Evolutionary conservation across 35 echinoderm and acorn worm genomes (phyloP).

Genomic region (Anneissia japonica): DNA sequence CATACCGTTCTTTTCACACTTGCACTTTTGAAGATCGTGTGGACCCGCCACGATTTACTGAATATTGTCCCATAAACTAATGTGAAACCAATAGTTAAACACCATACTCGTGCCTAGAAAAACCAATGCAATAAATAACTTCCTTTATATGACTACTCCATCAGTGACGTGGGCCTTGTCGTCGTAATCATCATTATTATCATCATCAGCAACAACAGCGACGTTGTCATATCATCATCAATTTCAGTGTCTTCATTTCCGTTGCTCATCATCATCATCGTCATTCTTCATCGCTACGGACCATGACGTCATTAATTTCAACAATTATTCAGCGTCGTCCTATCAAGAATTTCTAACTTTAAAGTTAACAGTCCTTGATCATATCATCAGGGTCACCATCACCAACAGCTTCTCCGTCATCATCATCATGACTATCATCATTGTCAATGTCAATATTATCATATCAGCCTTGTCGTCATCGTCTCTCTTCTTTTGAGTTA

Average conservation of each 20-base stretch:
- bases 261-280: not conserved
- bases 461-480: too few species aligned
- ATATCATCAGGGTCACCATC: too few species aligned
- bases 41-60: slow-evolving; percentile 5
- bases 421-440: not conserved
- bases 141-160: too few species aligned
- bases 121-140: not conserved
- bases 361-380: too few species aligned
- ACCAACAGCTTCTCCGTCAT: not conserved
- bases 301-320: too few species aligned
- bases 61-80: slow-evolving; percentile 13
- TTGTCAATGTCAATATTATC: too few species aligned
- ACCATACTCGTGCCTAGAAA: not conserved
- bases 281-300: too few species aligned
- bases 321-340: too few species aligned
- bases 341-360: too few species aligned
- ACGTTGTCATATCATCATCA: not conserved
- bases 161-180: not conserved
- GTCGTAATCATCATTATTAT: not conserved
- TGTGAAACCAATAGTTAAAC: not conserved
- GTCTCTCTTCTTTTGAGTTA: too few species aligned
- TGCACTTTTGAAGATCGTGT: slow-evolving; percentile 14
- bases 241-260: not conserved
- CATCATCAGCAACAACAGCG: not conserved
- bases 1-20: slow-evolving; percentile 7